Conservation (phyloP, 2,113 vertebrate genomes). For the Serranochromis macrocephalus region DNA sequence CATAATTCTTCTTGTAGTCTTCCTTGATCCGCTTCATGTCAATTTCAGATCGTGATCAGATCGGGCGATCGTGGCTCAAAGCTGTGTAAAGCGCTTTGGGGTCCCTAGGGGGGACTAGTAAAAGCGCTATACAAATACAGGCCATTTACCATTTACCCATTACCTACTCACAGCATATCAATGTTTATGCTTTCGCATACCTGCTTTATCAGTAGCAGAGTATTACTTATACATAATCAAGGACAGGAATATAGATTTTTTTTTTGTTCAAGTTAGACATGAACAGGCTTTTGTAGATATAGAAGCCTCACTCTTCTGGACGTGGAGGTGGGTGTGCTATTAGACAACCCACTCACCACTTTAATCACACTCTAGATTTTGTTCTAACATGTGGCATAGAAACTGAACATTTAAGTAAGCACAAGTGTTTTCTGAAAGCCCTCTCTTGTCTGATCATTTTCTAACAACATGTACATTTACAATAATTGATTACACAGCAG, state of each 20-base stretch:
- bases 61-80: no score
- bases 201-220: background rate
- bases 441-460: background rate
- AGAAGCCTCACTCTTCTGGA: background rate
- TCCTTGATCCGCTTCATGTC: no score
- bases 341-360: background rate
- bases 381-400: background rate
- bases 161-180: background rate
- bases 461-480: background rate
- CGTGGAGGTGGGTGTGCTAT: background rate
- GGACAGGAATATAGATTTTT: background rate
- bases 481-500: background rate
- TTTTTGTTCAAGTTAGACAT: background rate
- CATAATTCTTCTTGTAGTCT: no score
- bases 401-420: background rate
- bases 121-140: no score
- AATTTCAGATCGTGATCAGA: no score
- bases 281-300: background rate
- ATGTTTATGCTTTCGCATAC: background rate
- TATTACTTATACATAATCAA: background rate
- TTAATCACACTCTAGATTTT: background rate
- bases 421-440: background rate
- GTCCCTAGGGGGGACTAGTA: no score
- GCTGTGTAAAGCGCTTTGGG: no score
- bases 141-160: background rate